Evolutionary conservation across 2,888 invertebrate species (phyloP).

Genomic region (Protula sp.): DNA sequence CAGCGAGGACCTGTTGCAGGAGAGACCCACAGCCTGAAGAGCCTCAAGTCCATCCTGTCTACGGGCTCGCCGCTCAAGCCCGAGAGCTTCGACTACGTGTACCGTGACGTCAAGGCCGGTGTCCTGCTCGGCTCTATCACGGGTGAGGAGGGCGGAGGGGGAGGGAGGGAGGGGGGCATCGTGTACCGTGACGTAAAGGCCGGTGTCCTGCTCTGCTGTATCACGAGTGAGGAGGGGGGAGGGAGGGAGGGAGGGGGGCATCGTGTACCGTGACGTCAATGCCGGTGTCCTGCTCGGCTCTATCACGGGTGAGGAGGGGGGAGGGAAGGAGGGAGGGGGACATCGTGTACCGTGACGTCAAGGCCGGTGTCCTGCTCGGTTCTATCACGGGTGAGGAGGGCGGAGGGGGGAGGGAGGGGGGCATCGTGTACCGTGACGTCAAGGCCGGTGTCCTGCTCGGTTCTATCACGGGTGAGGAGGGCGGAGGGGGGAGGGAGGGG

Average conservation of each 20-base stretch:
- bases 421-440: slow-evolving; percentile 57
- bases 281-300: slow-evolving; percentile 55
- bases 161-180: too few species aligned
- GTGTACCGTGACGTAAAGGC: slow-evolving; percentile 57
- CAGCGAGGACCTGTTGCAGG: too few species aligned
- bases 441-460: slow-evolving; percentile 56
- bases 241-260: too few species aligned
- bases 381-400: slow-evolving; percentile 54
- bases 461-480: slow-evolving; percentile 54
- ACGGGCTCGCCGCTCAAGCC: slow-evolving; percentile 59
- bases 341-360: slow-evolving; percentile 58
- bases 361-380: slow-evolving; percentile 55
- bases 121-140: slow-evolving; percentile 57
- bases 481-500: too few species aligned
- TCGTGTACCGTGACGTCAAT: slow-evolving; percentile 58
- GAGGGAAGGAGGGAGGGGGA: too few species aligned
- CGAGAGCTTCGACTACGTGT: slow-evolving; percentile 58
- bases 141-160: slow-evolving; percentile 34
- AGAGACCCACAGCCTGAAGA: slow-evolving; percentile 53
- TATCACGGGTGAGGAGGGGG: slow-evolving; percentile 51
- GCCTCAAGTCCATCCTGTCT: slow-evolving; percentile 56
- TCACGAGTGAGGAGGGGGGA: slow-evolving; percentile 48
- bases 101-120: slow-evolving; percentile 56
- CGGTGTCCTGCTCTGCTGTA: slow-evolving; percentile 56
- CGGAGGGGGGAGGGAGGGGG: too few species aligned